Conservation (phyloP, 2,888 invertebrate genomes). For the Leptinotarsa juncta region DNA sequence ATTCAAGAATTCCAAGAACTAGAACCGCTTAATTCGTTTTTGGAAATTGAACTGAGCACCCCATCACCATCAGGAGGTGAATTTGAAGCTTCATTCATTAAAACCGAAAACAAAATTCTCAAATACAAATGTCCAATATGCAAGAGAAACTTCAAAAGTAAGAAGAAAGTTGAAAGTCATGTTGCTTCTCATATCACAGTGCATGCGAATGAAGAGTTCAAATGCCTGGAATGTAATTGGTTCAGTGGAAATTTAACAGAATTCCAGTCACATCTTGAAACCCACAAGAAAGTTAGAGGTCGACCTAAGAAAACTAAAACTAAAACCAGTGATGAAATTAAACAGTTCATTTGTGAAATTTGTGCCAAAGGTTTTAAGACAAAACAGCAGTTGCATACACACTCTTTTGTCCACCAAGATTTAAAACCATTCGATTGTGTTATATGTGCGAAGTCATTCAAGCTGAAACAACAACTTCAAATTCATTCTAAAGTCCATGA, state of each 20-base stretch:
- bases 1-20: conserved; percentile 13
- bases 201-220: conserved; percentile 19
- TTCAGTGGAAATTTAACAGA: conserved; percentile 16
- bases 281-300: conserved; percentile 28
- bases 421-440: conserved; percentile 46
- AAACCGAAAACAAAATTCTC: conserved; percentile 32
- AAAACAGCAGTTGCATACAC: conserved; percentile 48
- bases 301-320: conserved; percentile 27
- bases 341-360: conserved; percentile 39
- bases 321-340: conserved; percentile 25
- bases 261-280: conserved; percentile 19
- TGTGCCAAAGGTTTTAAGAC: conserved; percentile 49
- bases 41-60: conserved; percentile 25
- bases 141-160: conserved; percentile 27
- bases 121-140: conserved; percentile 30
- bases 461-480: conserved; percentile 50
- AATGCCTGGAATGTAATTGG: conserved; percentile 27
- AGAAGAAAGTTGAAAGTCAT: conserved; percentile 24
- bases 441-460: conserved; percentile 48
- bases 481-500: conserved; percentile 48
- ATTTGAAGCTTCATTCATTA: conserved; percentile 29
- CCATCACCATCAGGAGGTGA: conserved; percentile 6
- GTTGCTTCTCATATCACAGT: conserved; percentile 29
- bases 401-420: conserved; percentile 44
- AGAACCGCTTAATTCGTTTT: conserved; percentile 22